Base-by-base conservation (phyloP, 1,140 invertebrate genomes). In the Heliconius nattereri region DNA sequence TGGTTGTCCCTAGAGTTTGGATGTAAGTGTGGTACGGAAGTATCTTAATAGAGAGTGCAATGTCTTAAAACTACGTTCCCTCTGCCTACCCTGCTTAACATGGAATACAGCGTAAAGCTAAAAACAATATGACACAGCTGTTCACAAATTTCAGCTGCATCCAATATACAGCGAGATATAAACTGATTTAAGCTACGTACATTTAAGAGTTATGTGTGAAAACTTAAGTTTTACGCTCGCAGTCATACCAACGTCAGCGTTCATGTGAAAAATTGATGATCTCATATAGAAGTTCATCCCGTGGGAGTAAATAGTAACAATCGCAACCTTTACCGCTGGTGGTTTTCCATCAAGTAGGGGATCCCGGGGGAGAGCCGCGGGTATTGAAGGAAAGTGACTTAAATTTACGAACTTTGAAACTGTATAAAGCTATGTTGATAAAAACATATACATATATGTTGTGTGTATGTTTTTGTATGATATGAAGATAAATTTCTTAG, bases 101-200 rank as follows among this genome's bases (percentile, higher is more conserved):
- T 16, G 11, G 5, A 5, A 45, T 45, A 16, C 3, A 45, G 1
- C 3, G 40, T 45, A 45, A 16, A 45, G 3, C 40, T 45, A 11
- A 45, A 45, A 13, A 13, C 5, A 45, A 45, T 45, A 6, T 74
- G 19, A 75, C 45, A 2, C n/a, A 20, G 73, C 73, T 23, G 73
- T 9, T 57, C n/a, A n/a, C 2, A 23, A 23, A 11, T 57, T 57
- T 11, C 3, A 23, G 54, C n/a, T 57, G 54, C 20, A 9, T 0
- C 54, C 54, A 57, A n/a, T 57, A 76, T 76, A 19, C 49, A 66
- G 75, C 32, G 40, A 76, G 60, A 76, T 76, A 70, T 76, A 76
- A 76, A 76, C 75, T 76, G 75, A 76, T 75, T 75, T 75, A 60
- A 75, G 37, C 74, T 60, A 66, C 52, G 54, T 57, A n/a, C 54